phyloP scores from a whole-genome alignment of 2,113 vertebrate species.

The Melospiza melodia region DNA sequence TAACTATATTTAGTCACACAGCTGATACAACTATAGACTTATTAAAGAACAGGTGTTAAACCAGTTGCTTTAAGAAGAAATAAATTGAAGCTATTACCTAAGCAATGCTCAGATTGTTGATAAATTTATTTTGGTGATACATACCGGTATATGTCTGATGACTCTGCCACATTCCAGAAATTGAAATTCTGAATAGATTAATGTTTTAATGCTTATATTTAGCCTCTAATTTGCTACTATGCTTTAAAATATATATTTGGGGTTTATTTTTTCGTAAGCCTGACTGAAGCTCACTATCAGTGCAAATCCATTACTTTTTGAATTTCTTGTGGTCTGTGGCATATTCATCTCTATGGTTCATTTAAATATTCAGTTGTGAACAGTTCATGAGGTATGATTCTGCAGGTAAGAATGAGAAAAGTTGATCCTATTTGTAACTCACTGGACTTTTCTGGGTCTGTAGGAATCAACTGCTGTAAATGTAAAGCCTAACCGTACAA shows the following conservation, averaged over 20 bases:
- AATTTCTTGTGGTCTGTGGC: neutral
- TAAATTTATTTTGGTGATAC: neutral
- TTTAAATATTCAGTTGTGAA: neutral
- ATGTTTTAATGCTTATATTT: neutral
- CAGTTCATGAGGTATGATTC: neutral
- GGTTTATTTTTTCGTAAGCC: neutral
- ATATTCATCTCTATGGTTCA: neutral
- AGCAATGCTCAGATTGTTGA: neutral
- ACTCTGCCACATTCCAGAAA: neutral
- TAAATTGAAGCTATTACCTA: neutral
- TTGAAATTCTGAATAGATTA: neutral
- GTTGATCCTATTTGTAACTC: neutral
- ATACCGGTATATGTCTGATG: neutral
- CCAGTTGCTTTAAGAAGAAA: constrained; percentile 47
- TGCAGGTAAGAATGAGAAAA: neutral
- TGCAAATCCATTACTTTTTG: neutral
- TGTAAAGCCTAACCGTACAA: neutral
- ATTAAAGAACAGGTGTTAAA: constrained; percentile 53
- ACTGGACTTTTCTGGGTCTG: neutral
- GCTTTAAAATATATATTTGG: neutral
- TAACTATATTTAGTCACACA: constrained; percentile 24
- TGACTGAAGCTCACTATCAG: neutral
- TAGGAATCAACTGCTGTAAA: neutral
- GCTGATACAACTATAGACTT: neutral
- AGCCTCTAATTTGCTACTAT: neutral